phyloP scores from a whole-genome alignment of 2,888 invertebrate genomes.

The Meliscaeva auricollis region DNA sequence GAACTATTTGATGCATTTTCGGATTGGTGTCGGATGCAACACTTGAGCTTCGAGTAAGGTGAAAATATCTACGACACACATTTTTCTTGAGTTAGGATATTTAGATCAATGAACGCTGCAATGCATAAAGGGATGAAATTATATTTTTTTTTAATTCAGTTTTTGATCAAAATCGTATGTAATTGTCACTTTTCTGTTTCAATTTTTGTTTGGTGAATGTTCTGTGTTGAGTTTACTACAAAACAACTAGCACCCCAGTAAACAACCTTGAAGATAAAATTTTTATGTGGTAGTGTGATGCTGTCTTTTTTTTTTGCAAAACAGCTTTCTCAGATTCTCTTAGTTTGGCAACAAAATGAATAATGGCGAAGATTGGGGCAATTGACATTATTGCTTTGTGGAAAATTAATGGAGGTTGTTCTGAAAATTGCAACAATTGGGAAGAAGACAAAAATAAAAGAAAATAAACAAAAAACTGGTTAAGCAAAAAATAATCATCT shows the following conservation, averaged over 20 bases:
- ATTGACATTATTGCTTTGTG: slow-evolving; percentile 34
- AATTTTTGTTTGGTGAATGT: slow-evolving; percentile 31
- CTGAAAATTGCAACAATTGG: not conserved
- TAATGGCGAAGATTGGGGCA: slow-evolving; percentile 17
- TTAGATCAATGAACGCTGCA: not conserved
- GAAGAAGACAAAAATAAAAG: not conserved
- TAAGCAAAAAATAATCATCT: not conserved
- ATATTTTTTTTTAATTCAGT: no score
- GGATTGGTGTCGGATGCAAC: slow-evolving; percentile 27
- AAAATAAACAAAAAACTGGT: slow-evolving; percentile 29
- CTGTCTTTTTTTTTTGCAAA: not conserved
- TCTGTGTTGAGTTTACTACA: no score
- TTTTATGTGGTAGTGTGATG: not conserved
- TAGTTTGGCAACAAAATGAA: slow-evolving; percentile 21
- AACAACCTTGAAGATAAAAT: slow-evolving; percentile 27
- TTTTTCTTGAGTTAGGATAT: not conserved
- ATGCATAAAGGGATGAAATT: no score
- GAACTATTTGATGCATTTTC: not conserved
- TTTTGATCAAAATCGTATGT: no score
- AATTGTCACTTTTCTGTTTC: not conserved
- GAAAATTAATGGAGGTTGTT: slow-evolving; percentile 22
- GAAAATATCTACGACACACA: not conserved
- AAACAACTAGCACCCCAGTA: no score
- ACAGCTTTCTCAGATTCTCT: not conserved
- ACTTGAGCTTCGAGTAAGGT: not conserved